Percentiles rank a stretch among this genome's conserved stretches.
phyloP scores from a whole-genome alignment of 2,113 vertebrate genomes.

The Mus pahari region DNA sequence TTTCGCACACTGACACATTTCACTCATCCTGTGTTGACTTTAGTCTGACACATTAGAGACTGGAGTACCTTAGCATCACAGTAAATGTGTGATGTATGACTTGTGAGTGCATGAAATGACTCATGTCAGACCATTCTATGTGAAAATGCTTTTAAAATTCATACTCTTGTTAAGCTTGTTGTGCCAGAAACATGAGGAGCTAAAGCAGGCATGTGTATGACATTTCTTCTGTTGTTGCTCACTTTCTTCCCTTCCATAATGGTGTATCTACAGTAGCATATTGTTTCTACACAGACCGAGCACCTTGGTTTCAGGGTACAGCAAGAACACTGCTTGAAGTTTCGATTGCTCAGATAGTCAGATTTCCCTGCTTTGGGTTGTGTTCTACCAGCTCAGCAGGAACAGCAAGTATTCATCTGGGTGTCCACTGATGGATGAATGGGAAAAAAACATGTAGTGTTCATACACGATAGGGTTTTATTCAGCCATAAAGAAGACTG shows the following conservation, averaged over 20 bases:
- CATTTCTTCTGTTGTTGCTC: background rate
- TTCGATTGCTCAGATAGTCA: accelerated
- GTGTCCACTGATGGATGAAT: background rate
- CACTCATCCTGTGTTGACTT: background rate
- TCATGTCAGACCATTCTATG: background rate
- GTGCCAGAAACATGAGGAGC: background rate
- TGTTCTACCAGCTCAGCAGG: background rate
- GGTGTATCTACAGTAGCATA: accelerated
- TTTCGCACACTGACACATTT: too few relatives aligned
- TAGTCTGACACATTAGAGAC: background rate
- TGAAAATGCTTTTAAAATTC: slow-evolving; percentile 5
- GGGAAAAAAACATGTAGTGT: background rate
- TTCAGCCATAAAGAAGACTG: background rate
- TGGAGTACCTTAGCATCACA: background rate
- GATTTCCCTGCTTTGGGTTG: background rate
- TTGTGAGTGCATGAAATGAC: background rate
- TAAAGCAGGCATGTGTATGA: too few relatives aligned
- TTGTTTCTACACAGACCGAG: background rate
- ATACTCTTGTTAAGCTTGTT: slow-evolving; percentile 11
- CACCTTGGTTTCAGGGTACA: background rate
- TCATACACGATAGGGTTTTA: background rate
- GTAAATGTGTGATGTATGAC: background rate
- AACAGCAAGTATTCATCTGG: background rate
- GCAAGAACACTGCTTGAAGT: background rate
- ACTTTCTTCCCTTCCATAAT: background rate